These are phyloP conservation scores for Sympetrum striolatum DNA, from an alignment of 2,888 invertebrate species.

Conservation along the genomic window DNA sequence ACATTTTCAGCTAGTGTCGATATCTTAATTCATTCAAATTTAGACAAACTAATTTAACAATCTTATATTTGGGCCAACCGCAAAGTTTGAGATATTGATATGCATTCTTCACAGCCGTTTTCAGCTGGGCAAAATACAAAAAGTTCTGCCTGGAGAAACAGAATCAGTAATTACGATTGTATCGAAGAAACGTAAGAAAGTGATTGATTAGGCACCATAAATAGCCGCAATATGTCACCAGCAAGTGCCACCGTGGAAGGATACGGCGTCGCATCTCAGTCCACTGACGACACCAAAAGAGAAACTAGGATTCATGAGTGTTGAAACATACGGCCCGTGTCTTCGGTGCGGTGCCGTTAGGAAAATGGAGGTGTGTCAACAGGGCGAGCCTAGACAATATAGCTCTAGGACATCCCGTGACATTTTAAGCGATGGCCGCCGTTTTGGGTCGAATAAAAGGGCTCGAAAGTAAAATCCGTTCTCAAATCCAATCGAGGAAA, in stretches of 20 bases:
- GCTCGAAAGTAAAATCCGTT: background rate
- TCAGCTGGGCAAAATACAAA: no score
- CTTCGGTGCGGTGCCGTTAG: constrained; percentile 14
- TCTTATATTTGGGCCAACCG: no score
- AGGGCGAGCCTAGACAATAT: background rate
- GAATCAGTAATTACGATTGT: no score
- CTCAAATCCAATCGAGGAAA: background rate
- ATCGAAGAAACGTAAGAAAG: no score
- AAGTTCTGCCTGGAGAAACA: no score
- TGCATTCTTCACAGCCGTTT: no score
- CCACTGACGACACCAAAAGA: constrained; percentile 29
- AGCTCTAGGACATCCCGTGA: background rate
- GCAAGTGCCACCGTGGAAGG: background rate
- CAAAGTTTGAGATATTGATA: no score
- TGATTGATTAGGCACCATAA: no score
- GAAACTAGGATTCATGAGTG: constrained; percentile 32
- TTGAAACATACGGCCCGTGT: constrained; percentile 29
- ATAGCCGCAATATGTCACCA: no score
- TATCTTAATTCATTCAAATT: no score
- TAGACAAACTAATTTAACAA: no score
- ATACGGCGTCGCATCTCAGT: background rate
- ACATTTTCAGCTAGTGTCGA: no score
- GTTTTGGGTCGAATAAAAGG: background rate
- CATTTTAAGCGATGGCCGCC: background rate
- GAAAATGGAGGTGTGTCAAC: constrained; percentile 18